A percentile compares a stretch with the other conserved stretches of the same genome.
These are phyloP conservation scores for Pararge aegeria DNA, from an alignment of 1,140 invertebrate genomes.

Conservation along the genomic window DNA sequence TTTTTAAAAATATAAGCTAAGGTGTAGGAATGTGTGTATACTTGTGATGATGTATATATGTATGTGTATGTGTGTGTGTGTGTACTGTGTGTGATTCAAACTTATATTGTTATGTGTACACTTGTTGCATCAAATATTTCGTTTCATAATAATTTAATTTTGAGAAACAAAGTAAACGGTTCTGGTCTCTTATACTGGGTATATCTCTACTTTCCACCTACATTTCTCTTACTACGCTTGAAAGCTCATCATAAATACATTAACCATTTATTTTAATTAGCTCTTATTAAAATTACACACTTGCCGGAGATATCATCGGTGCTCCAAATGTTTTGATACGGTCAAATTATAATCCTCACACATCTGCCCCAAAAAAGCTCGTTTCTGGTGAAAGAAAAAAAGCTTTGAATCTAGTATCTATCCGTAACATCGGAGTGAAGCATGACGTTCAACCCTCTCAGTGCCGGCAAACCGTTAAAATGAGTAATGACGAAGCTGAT, in stretches of 20 bases:
- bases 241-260: conserved; percentile 20
- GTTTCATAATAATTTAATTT: no score
- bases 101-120: no score
- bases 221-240: no score
- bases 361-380: conserved; percentile 65
- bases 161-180: no score
- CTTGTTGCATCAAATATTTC: no score
- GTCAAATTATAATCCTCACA: conserved; percentile 60
- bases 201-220: no score
- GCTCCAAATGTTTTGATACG: conserved; percentile 69
- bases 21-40: no score
- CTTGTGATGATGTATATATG: no score
- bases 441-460: conserved; percentile 73
- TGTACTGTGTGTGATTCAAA: no score
- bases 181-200: no score
- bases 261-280: conserved; percentile 17
- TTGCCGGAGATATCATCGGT: conserved; percentile 16
- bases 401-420: conserved; percentile 47
- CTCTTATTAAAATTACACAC: conserved; percentile 23
- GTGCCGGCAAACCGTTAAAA: conserved; percentile 71
- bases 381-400: conserved; percentile 6
- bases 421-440: conserved; percentile 59
- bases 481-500: conserved; percentile 58
- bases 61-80: no score
- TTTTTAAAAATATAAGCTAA: no score